Conservation (phyloP, 1,140 invertebrate genomes). For the Macrobrachium rosenbergii region DNA sequence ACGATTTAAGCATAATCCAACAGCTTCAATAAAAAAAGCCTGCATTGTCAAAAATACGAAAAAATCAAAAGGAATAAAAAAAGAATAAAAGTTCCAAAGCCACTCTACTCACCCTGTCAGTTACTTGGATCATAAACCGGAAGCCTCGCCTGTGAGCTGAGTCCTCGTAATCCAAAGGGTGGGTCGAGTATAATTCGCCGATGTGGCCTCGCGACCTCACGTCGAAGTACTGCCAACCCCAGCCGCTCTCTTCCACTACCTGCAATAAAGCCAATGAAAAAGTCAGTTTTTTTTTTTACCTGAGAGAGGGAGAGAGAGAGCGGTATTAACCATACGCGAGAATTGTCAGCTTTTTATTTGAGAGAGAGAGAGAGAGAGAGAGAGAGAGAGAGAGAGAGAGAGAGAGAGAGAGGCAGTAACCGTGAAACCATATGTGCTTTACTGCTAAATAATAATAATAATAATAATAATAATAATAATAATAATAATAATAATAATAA, state of each 20-base stretch:
- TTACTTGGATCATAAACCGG: conserved; percentile 43
- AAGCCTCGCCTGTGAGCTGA: conserved; percentile 19
- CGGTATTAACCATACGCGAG: too few species aligned
- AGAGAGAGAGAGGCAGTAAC: conserved; percentile 8
- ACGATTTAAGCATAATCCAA: too few species aligned
- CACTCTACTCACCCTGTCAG: conserved; percentile 13
- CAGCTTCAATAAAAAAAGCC: too few species aligned
- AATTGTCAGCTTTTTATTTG: too few species aligned
- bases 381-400: conserved; percentile 21
- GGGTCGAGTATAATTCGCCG: background rate
- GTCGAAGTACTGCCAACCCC: conserved; percentile 27
- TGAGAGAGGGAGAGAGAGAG: conserved; percentile 16
- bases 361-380: conserved; percentile 24
- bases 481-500: too few species aligned
- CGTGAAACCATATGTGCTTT: too few species aligned
- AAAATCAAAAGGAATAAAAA: too few species aligned
- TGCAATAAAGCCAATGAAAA: background rate
- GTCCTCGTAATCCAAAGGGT: conserved; percentile 28
- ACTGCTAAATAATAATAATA: too few species aligned
- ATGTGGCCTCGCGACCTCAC: conserved; percentile 1
- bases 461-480: too few species aligned
- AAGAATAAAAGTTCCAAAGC: too few species aligned
- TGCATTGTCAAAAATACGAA: too few species aligned
- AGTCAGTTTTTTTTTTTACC: background rate
- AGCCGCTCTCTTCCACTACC: conserved; percentile 25